Conservation (phyloP, 2,888 invertebrate species). For the Sinopyrophorus schimmeli region DNA sequence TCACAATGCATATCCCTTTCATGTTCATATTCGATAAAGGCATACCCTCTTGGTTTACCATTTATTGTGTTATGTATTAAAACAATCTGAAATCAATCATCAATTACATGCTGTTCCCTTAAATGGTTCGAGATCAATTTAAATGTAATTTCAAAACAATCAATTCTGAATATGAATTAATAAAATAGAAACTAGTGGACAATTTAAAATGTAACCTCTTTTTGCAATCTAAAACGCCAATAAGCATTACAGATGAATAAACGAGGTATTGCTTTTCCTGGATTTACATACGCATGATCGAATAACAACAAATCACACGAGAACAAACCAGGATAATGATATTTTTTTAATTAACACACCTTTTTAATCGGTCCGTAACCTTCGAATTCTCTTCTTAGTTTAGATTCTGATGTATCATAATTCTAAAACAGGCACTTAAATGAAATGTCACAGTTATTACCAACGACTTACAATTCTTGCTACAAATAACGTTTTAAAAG, state of each 20-base stretch:
- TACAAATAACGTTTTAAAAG: conserved; percentile 96
- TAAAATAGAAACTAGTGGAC: too few relatives aligned
- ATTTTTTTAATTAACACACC: conserved; percentile 56
- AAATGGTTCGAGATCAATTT: not conserved
- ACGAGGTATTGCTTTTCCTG: conserved; percentile 30
- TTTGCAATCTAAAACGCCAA: conserved; percentile 27
- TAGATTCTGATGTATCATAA: conserved; percentile 98
- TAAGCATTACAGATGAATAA: conserved; percentile 21
- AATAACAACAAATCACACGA: conserved; percentile 21
- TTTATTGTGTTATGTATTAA: conserved; percentile 84
- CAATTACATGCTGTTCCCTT: too few relatives aligned
- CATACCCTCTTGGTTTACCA: conserved; percentile 96
- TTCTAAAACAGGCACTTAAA: conserved; percentile 67
- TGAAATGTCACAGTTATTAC: conserved; percentile 1
- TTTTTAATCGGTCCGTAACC: conserved; percentile 97
- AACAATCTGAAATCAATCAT: conserved; percentile 85
- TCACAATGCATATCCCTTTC: conserved; percentile 99
- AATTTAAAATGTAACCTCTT: conserved; percentile 20
- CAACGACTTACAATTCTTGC: conserved; percentile 83
- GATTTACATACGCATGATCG: conserved; percentile 31
- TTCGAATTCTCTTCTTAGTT: conserved; percentile 96
- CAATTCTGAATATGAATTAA: not conserved
- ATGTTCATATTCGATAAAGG: conserved; percentile 99
- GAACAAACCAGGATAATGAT: conserved; percentile 34
- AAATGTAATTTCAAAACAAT: not conserved